phyloP scores from a whole-genome alignment of 1,140 invertebrate species.

The Pollicipes pollicipes region DNA sequence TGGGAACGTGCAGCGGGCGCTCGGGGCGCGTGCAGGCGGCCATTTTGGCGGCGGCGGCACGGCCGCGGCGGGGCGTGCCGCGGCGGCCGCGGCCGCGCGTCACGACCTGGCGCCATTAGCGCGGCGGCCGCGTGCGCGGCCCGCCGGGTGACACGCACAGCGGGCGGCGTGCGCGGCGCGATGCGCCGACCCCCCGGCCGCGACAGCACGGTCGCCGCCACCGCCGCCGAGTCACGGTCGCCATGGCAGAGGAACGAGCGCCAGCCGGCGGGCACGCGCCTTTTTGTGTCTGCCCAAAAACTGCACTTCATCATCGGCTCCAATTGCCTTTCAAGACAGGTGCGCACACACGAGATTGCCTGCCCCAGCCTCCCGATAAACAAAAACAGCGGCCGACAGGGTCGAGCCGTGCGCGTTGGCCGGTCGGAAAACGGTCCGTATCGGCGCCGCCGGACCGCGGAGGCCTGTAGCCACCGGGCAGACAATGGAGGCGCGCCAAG shows the following conservation, averaged over 20 bases:
- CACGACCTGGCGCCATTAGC: background rate
- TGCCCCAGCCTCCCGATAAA: background rate
- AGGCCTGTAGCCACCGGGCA: background rate
- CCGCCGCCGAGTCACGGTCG: no score
- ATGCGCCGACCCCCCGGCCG: no score
- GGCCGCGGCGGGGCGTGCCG: no score
- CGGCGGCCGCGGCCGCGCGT: no score
- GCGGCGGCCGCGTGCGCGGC: no score
- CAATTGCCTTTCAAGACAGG: background rate
- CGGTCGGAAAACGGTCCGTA: background rate
- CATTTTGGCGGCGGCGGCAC: background rate
- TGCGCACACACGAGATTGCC: background rate
- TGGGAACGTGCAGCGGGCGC: background rate
- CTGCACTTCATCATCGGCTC: background rate
- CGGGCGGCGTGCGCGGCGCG: no score
- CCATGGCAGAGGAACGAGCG: no score
- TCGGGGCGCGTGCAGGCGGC: no score
- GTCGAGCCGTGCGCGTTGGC: background rate
- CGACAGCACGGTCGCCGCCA: no score
- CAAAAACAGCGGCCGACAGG: background rate
- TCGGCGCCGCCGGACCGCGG: no score
- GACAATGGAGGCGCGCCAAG: background rate
- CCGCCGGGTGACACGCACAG: no score
- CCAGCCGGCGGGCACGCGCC: background rate
- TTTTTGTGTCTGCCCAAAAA: background rate